These are phyloP conservation scores for Rotaria socialis DNA, from an alignment of 2,888 invertebrate genomes.

Conservation along the genomic window DNA sequence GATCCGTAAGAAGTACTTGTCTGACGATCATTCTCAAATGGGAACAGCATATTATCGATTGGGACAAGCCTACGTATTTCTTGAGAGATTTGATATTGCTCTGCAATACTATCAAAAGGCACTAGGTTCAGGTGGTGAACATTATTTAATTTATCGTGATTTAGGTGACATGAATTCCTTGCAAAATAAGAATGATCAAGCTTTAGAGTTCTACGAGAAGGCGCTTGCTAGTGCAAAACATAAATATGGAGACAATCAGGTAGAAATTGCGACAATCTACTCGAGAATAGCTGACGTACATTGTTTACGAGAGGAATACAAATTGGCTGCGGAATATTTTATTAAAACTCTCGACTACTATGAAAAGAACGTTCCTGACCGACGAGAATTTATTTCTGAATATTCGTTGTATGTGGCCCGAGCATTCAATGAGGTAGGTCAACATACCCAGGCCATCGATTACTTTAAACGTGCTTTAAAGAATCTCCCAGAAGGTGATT, in stretches of 20 bases:
- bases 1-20: not conserved
- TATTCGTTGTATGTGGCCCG: not conserved
- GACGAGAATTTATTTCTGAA: not conserved
- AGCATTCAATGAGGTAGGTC: not conserved
- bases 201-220: not conserved
- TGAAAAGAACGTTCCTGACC: not conserved
- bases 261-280: not conserved
- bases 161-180: not conserved
- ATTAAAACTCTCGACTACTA: not conserved
- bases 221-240: not conserved
- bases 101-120: not conserved
- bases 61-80: not conserved
- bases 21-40: not conserved
- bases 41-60: not conserved
- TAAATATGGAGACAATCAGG: not conserved
- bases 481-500: not conserved
- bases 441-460: not conserved
- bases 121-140: not conserved
- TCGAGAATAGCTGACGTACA: not conserved
- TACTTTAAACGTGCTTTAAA: not conserved
- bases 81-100: not conserved
- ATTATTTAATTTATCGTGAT: not conserved
- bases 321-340: not conserved
- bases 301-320: not conserved
- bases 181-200: not conserved